These are phyloP conservation scores for Aporophyla lueneburgensis DNA, from an alignment of 2,888 invertebrate genomes.

Conservation along the genomic window DNA sequence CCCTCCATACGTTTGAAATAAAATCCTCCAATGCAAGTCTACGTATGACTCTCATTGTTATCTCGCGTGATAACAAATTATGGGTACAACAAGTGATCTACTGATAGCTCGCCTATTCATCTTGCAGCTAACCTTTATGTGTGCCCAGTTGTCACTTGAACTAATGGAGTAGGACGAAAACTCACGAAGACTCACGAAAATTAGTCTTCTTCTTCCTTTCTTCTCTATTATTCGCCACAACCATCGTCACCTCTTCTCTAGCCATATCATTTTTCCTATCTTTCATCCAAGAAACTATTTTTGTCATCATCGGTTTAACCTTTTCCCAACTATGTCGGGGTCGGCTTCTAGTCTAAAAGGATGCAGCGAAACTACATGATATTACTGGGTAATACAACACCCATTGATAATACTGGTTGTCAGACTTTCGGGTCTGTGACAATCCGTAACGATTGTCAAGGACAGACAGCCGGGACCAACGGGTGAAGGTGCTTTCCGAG, in stretches of 20 bases:
- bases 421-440: too few species aligned
- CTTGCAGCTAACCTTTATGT: slow-evolving; percentile 37
- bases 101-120: slow-evolving; percentile 42
- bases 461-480: too few species aligned
- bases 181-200: not conserved
- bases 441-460: too few species aligned
- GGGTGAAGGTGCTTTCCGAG: too few species aligned
- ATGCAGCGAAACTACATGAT: too few species aligned
- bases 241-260: not conserved
- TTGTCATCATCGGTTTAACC: too few species aligned
- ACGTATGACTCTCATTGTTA: not conserved
- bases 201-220: not conserved
- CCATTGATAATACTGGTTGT: too few species aligned
- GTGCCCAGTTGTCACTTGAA: slow-evolving; percentile 20
- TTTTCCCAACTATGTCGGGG: too few species aligned
- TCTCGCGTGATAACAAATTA: slow-evolving; percentile 18
- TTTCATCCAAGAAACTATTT: not conserved
- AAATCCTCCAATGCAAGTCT: not conserved
- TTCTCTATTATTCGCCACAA: not conserved
- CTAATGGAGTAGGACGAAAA: slow-evolving; percentile 1
- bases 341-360: too few species aligned
- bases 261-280: not conserved
- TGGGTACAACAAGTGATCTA: slow-evolving; percentile 35
- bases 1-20: not conserved
- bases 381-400: too few species aligned